Percentiles rank a stretch among this genome's conserved stretches.
Evolutionary conservation across 2,113 vertebrate species (phyloP).

Genomic region (Trichechus manatus): DNA sequence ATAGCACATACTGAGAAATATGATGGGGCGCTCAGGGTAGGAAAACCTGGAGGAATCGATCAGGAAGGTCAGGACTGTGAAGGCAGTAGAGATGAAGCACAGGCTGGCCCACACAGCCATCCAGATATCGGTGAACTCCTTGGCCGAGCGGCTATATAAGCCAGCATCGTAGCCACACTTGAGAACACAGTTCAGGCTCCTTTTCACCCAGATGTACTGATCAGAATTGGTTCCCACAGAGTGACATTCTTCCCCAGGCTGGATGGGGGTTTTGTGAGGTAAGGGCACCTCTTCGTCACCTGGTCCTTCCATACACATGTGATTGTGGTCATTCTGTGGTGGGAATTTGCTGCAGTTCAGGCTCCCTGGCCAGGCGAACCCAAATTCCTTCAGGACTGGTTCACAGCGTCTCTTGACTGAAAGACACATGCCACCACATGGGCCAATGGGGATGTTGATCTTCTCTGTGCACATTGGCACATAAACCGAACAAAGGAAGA

Average conservation of each 20-base stretch:
- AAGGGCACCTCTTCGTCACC: slow-evolving; percentile 95
- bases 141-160: slow-evolving; percentile 94
- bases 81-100: slow-evolving; percentile 98
- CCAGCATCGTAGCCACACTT: slow-evolving; percentile 98
- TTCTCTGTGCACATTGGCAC: slow-evolving; percentile 99
- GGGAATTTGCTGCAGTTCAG: slow-evolving; percentile 99
- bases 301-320: slow-evolving; percentile 99
- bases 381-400: slow-evolving; percentile 97
- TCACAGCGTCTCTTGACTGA: slow-evolving; percentile 97
- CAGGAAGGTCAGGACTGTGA: slow-evolving; percentile 98
- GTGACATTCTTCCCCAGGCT: slow-evolving; percentile 95
- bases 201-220: slow-evolving; percentile 97
- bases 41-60: slow-evolving; percentile 98
- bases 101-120: slow-evolving; percentile 98
- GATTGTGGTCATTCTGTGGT: slow-evolving; percentile 98
- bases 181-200: slow-evolving; percentile 94
- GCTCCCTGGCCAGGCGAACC: slow-evolving; percentile 96
- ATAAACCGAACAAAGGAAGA: slow-evolving; percentile 98
- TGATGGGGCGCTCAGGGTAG: slow-evolving; percentile 98
- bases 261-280: slow-evolving; percentile 90
- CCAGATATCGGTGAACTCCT: slow-evolving; percentile 99
- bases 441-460: slow-evolving; percentile 98
- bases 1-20: slow-evolving; percentile 99
- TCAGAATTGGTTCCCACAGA: slow-evolving; percentile 91
- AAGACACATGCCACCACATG: slow-evolving; percentile 98